Conservation (phyloP, 2,888 invertebrate genomes). For the Archips crataeganus region DNA sequence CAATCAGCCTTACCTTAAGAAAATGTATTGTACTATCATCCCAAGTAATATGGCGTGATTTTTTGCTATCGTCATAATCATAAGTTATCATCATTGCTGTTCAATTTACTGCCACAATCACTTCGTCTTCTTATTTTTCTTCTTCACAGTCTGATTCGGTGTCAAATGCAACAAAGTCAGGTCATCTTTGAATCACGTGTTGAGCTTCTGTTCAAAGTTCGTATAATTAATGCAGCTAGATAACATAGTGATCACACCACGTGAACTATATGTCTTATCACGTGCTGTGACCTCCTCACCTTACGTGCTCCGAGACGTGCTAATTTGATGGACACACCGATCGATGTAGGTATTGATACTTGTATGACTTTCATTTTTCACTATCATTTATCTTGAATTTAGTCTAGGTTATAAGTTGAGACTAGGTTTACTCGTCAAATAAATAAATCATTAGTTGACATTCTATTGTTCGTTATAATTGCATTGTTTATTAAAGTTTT, state of each 20-base stretch:
- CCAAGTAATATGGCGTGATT: not conserved
- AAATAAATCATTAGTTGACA: not conserved
- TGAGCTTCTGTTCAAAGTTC: slow-evolving; percentile 23
- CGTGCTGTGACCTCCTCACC: slow-evolving; percentile 7
- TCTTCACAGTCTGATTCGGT: not conserved
- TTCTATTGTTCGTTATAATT: not conserved
- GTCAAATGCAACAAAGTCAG: not conserved
- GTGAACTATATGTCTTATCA: slow-evolving; percentile 21
- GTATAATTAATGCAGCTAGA: slow-evolving; percentile 4
- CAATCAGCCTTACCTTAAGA: no score
- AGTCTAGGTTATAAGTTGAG: not conserved
- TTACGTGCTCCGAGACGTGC: slow-evolving; percentile 6
- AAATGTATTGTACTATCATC: not conserved
- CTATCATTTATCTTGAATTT: not conserved
- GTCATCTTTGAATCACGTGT: slow-evolving; percentile 23
- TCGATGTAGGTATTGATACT: slow-evolving; percentile 7
- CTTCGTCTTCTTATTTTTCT: not conserved
- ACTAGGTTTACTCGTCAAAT: not conserved
- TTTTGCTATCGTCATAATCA: not conserved
- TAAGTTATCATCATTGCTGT: not conserved
- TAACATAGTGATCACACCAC: slow-evolving; percentile 27
- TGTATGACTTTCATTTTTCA: not conserved
- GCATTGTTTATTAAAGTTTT: no score
- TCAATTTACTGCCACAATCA: not conserved
- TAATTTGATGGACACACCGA: slow-evolving; percentile 34